A percentile compares a stretch with the other conserved stretches of the same genome.
phyloP scores from a whole-genome alignment of 2,113 vertebrate genomes.

The Clarias gariepinus region DNA sequence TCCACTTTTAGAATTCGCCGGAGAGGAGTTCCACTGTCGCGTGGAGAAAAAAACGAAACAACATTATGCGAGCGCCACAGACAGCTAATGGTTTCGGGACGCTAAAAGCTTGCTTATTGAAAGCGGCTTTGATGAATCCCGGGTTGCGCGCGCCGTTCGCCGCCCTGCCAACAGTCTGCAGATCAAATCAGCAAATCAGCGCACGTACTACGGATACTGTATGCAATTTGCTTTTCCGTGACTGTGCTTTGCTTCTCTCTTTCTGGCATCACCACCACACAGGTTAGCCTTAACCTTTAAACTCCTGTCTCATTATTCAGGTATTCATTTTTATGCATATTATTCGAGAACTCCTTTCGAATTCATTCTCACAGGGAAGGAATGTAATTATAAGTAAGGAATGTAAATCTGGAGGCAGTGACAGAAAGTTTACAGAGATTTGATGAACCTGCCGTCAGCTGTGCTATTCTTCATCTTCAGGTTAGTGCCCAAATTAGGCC shows the following conservation, averaged over 20 bases:
- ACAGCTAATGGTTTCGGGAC: constrained; percentile 34
- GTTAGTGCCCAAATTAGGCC: constrained; percentile 73
- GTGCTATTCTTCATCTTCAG: constrained; percentile 66
- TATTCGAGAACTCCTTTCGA: neutral
- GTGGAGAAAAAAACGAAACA: neutral
- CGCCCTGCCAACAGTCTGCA: constrained; percentile 1
- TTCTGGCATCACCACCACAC: too few relatives aligned
- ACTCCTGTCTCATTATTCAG: neutral
- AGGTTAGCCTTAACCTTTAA: neutral
- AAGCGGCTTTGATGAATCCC: constrained; percentile 19
- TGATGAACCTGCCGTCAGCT: constrained; percentile 47
- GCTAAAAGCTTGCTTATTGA: constrained; percentile 21
- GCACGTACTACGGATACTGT: neutral
- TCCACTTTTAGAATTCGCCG: neutral
- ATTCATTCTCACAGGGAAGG: too few relatives aligned
- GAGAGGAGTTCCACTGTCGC: neutral
- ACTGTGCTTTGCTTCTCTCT: neutral
- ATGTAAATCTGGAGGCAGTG: neutral
- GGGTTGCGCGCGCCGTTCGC: neutral
- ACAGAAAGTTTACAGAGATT: neutral
- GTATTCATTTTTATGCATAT: neutral
- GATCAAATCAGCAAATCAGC: constrained; percentile 14
- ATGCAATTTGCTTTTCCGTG: neutral
- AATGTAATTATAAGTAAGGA: neutral
- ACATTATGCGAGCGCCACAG: neutral